These are phyloP conservation scores for Dioctria rufipes DNA, from an alignment of 2,888 invertebrate species.

Conservation along the genomic window DNA sequence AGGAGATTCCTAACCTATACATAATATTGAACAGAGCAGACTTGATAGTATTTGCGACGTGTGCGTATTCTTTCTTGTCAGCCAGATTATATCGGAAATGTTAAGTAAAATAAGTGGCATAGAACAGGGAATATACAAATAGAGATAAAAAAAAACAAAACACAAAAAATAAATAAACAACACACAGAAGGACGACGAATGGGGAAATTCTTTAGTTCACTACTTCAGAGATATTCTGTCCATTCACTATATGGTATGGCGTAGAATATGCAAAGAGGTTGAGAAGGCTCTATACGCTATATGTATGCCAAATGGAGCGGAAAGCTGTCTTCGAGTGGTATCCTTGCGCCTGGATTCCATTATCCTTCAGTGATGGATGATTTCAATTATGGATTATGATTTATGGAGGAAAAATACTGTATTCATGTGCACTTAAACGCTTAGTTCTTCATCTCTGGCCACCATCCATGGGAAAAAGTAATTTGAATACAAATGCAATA, in stretches of 20 bases:
- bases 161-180: not conserved
- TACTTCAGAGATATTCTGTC: slow-evolving; percentile 3
- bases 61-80: not conserved
- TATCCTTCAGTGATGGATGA: slow-evolving; percentile 43
- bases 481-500: slow-evolving; percentile 21
- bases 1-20: too few species aligned
- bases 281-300: not conserved
- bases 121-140: slow-evolving; percentile 1
- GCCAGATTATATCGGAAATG: slow-evolving; percentile 31
- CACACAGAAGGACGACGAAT: not conserved
- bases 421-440: slow-evolving; percentile 34
- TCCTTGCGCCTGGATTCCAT: slow-evolving; percentile 20
- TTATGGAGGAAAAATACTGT: slow-evolving; percentile 44
- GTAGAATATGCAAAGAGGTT: slow-evolving; percentile 30
- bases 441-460: slow-evolving; percentile 1
- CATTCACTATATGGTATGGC: not conserved
- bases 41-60: not conserved
- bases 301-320: slow-evolving; percentile 42
- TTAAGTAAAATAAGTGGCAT: slow-evolving; percentile 37
- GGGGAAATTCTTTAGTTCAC: not conserved
- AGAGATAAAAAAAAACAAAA: too few species aligned
- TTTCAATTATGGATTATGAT: slow-evolving; percentile 40
- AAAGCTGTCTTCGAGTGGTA: slow-evolving; percentile 24
- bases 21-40: not conserved
- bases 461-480: slow-evolving; percentile 9